Evolutionary conservation across 1,140 invertebrate species (phyloP).

Genomic region (Whitmania pigra): DNA sequence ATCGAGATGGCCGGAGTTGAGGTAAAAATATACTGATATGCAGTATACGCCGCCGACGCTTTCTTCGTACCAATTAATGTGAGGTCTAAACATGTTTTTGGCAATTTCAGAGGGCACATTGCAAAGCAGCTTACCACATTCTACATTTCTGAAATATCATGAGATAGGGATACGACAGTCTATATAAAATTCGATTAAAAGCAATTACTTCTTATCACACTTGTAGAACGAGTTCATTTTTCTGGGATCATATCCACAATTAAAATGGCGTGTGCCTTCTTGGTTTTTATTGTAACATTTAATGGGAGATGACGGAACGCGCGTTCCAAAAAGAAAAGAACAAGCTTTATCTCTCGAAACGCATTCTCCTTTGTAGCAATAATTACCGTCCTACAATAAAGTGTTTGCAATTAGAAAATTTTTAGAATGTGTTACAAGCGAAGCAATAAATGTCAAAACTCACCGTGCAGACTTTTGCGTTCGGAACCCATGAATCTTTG

Average conservation of each 20-base stretch:
- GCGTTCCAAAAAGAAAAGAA: not conserved
- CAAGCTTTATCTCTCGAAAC: not conserved
- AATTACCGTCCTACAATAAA: not conserved
- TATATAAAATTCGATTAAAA: not conserved
- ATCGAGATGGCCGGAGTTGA: not conserved
- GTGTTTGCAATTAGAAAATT: not conserved
- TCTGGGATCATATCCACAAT: not conserved
- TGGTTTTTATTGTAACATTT: not conserved
- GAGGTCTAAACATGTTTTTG: not conserved
- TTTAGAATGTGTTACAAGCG: not conserved
- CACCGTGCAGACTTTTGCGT: not conserved
- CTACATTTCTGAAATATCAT: not conserved
- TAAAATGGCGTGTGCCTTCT: not conserved
- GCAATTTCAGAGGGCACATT: not conserved
- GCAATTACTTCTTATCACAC: not conserved
- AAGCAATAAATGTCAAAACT: not conserved
- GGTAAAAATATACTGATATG: no score
- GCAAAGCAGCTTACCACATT: not conserved
- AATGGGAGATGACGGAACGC: not conserved
- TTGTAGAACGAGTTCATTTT: no score
- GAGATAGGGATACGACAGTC: not conserved
- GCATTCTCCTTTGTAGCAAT: slow-evolving; percentile 3
- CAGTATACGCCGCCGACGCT: no score
- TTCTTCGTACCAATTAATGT: no score
- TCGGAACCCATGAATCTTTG: not conserved